Evolutionary conservation across 2,797 vertebrate genomes (phyloP).

Genomic region (Thunnus albacares): DNA sequence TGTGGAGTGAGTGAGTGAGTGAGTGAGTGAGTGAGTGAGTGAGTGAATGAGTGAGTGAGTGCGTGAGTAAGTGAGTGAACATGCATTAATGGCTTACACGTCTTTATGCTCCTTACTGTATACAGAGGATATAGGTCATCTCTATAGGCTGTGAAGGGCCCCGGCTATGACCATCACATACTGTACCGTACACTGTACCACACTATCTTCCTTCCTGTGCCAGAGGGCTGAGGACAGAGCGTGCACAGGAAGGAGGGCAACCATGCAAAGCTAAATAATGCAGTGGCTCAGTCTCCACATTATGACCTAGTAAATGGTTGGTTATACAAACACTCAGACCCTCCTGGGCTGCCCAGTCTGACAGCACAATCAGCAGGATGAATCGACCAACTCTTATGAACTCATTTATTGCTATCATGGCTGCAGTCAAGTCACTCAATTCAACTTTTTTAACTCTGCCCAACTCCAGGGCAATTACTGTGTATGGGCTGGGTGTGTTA

Average conservation of each 20-base stretch:
- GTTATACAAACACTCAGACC: conserved; percentile 76
- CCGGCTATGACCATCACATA: conserved; percentile 45
- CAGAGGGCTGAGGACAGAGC: conserved; percentile 72
- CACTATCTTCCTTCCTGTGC: conserved; percentile 66
- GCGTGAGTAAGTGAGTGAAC: conserved; percentile 18
- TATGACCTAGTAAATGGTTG: conserved; percentile 83
- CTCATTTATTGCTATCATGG: conserved; percentile 18
- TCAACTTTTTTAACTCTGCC: conserved; percentile 34
- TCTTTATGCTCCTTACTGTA: conserved; percentile 19
- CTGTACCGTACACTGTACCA: conserved; percentile 50
- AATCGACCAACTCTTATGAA: conserved; percentile 46
- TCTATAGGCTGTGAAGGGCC: conserved; percentile 41
- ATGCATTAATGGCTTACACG: conserved; percentile 2
- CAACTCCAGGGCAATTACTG: conserved; percentile 28
- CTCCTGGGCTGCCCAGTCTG: conserved; percentile 54
- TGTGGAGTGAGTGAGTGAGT: neutral
- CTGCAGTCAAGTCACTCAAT: conserved; percentile 22
- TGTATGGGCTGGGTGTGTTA: neutral
- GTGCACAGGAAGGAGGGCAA: conserved; percentile 73
- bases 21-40: neutral
- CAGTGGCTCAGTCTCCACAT: conserved; percentile 80
- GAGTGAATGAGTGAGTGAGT: neutral
- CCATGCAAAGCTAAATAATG: conserved; percentile 84
- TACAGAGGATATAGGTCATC: conserved; percentile 66
- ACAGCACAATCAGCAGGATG: conserved; percentile 66